Percentiles rank a stretch among this genome's conserved stretches.
Evolutionary conservation across 1,140 invertebrate species (phyloP).

Genomic region (Drosophila dunni): DNA sequence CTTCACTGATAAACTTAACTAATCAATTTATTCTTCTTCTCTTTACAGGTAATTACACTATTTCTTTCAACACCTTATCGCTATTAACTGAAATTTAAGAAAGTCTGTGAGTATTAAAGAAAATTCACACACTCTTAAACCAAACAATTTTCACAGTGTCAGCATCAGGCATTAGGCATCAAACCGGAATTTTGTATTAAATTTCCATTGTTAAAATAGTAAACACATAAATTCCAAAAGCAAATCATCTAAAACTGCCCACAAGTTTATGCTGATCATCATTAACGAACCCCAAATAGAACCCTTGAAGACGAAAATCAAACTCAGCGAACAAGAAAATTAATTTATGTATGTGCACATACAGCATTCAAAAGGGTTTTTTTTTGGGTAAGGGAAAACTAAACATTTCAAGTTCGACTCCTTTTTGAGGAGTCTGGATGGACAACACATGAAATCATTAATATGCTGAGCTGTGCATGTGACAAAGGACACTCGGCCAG

Average conservation of each 20-base stretch:
- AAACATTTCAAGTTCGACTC: constrained; percentile 46
- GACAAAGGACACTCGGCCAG: constrained; percentile 68
- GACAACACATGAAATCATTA: constrained; percentile 61
- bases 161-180: constrained; percentile 49
- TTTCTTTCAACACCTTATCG: not conserved
- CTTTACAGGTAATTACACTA: constrained; percentile 71
- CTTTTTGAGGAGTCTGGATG: constrained; percentile 21
- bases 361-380: constrained; percentile 63
- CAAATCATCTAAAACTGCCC: constrained; percentile 51
- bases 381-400: constrained; percentile 59
- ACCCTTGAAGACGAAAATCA: constrained; percentile 54
- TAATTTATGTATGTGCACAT: constrained; percentile 69
- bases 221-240: constrained; percentile 64
- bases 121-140: constrained; percentile 34
- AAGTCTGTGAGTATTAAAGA: constrained; percentile 63
- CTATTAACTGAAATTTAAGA: not conserved
- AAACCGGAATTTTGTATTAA: constrained; percentile 66
- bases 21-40: constrained; percentile 10
- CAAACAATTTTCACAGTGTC: constrained; percentile 39
- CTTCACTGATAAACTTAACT: constrained; percentile 3
- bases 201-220: constrained; percentile 15
- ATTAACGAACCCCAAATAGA: constrained; percentile 61
- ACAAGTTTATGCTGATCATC: constrained; percentile 73
- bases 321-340: constrained; percentile 78
- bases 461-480: constrained; percentile 79